Percentiles rank a stretch among this genome's conserved stretches.
Conservation (phyloP, 2,888 invertebrate genomes). For the Perdita meconis region DNA sequence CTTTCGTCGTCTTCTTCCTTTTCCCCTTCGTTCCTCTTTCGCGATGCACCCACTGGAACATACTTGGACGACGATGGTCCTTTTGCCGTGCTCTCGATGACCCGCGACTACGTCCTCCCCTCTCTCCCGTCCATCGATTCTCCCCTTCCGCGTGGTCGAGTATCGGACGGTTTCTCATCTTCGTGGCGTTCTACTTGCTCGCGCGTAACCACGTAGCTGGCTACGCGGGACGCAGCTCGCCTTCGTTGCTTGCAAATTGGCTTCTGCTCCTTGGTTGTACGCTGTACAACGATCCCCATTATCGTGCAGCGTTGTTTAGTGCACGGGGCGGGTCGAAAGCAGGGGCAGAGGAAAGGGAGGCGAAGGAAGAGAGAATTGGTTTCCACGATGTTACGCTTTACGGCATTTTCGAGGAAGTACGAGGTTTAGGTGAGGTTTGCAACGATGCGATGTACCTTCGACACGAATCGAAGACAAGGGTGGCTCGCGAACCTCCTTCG, state of each 20-base stretch:
- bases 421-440: no score
- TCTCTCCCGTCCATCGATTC: constrained; percentile 15
- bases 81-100: constrained; percentile 65
- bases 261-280: no score
- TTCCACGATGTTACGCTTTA: no score
- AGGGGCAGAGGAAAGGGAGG: no score
- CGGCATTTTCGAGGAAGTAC: no score
- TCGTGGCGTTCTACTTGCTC: constrained; percentile 43
- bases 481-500: no score
- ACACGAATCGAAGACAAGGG: no score
- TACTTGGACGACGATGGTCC: constrained; percentile 57
- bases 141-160: constrained; percentile 39
- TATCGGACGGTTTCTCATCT: constrained; percentile 60
- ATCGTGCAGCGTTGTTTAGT: no score
- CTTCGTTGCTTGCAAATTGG: constrained; percentile 47
- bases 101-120: constrained; percentile 54
- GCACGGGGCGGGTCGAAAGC: no score
- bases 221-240: constrained; percentile 23
- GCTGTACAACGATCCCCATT: no score
- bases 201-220: neutral
- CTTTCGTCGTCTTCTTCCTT: constrained; percentile 18
- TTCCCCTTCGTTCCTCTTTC: constrained; percentile 19
- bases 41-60: constrained; percentile 60
- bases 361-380: no score
- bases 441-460: no score